phyloP scores from a whole-genome alignment of 2,888 invertebrate species.

The Pseudoips prasinana region DNA sequence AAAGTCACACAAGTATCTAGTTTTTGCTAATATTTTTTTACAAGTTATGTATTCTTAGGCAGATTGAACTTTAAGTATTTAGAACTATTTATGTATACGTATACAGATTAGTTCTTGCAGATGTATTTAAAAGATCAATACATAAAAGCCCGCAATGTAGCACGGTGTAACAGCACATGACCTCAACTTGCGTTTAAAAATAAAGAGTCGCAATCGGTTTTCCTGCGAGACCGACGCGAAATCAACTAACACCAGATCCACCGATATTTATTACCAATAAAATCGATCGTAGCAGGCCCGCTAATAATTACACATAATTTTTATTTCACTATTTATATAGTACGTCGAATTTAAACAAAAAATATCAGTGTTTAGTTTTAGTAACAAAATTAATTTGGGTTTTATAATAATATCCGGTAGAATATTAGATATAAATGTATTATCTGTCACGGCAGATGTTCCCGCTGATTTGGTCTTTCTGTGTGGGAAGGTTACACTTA shows the following conservation, averaged over 20 bases:
- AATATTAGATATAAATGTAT: conserved; percentile 57
- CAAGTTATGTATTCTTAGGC: too few species aligned
- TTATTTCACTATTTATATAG: conserved; percentile 34
- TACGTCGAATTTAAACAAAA: conserved; percentile 43
- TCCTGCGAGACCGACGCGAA: conserved; percentile 40
- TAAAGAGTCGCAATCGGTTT: conserved; percentile 49
- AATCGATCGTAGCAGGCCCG: conserved; percentile 45
- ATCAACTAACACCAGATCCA: conserved; percentile 53
- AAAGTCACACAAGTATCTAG: too few species aligned
- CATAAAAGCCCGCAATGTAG: conserved; percentile 15
- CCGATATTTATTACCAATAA: conserved; percentile 74
- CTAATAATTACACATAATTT: conserved; percentile 53
- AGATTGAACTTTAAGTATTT: too few species aligned
- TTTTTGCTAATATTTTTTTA: too few species aligned
- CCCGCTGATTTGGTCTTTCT: conserved; percentile 42
- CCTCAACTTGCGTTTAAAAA: conserved; percentile 58
- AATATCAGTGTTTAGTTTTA: conserved; percentile 41
- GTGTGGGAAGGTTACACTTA: neutral
- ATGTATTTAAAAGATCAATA: too few species aligned
- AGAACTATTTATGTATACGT: too few species aligned
- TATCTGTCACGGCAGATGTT: conserved; percentile 65
- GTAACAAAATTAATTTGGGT: conserved; percentile 48
- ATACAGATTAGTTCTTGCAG: too few species aligned
- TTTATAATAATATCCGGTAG: conserved; percentile 67
- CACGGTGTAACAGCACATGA: conserved; percentile 40